phyloP scores from a whole-genome alignment of 37 sponge, comb jelly and placozoan species.

The Mnemiopsis leidyi region DNA sequence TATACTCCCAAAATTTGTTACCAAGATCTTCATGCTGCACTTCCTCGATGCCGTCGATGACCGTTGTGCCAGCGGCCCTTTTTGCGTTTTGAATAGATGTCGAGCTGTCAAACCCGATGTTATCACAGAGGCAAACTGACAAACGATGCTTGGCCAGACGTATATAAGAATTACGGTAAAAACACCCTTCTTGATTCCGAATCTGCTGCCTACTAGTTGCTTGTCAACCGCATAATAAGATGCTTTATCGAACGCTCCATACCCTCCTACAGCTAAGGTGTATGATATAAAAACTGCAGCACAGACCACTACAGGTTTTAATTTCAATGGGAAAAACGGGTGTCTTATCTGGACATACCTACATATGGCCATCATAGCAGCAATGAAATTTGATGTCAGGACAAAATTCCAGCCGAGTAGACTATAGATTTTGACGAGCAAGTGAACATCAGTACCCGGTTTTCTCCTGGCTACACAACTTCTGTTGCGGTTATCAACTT shows the following conservation, averaged over 20 bases:
- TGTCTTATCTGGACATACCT: not conserved
- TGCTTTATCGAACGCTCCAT: not conserved
- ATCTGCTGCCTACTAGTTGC: not conserved
- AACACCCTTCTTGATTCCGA: not conserved
- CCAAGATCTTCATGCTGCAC: not conserved
- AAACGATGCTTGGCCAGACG: not conserved
- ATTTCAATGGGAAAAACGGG: not conserved
- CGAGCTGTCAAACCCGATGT: not conserved
- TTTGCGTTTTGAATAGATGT: not conserved
- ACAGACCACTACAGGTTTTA: not conserved
- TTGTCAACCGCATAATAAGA: not conserved
- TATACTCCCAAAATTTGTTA: not conserved
- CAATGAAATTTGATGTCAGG: not conserved
- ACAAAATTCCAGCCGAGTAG: not conserved
- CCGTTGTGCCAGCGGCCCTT: not conserved
- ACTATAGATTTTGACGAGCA: not conserved
- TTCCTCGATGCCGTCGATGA: not conserved
- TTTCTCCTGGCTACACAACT: too few species aligned
- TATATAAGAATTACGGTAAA: not conserved
- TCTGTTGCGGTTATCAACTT: too few species aligned
- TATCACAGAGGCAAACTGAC: not conserved
- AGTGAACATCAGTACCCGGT: not conserved
- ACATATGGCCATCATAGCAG: not conserved
- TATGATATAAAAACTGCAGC: not conserved
- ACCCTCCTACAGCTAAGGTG: not conserved